Base-by-base conservation (phyloP, 53 echinoderm and acorn worm species). In the Holothuria scabra region DNA sequence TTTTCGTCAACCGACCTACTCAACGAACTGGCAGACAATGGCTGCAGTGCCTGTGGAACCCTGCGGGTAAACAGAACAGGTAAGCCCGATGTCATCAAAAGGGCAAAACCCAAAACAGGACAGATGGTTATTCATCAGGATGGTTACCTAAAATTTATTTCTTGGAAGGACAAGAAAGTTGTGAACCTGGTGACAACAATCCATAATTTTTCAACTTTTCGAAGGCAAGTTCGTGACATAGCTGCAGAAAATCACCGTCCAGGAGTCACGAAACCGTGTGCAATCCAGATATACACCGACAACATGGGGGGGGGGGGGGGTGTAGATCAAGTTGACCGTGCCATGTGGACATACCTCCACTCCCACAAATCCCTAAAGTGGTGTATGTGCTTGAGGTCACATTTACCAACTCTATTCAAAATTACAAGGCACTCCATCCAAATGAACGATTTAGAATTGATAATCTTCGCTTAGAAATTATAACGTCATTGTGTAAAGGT, bases 191-290 rank as follows among this genome's bases (percentile, higher is more conserved):
- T 66, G 66, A 66, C 66, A 23, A 66, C 66, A 18, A 66, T 66
- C 62, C 62, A 66, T 66, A 66, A 28, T 66, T 66, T 66, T 66
- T 23, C 29, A 26, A 66, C 66, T 8, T 66, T 21, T 33, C 66
- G 29, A 28, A 66, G 29, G 66, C 66, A 66, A 25, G 66, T 66
- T 23, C 26, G 66, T 16, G 66, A 66, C 29, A 66, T 8, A 5
- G 66, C 25, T 66, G 66, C 66, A 66, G 23, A 66, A 23, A 66
- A 25, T 33, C 66, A 23, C 66, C 29, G 26, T 7, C 25, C 8
- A 66, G 29, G 12, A 23, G 66, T 66, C 26, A 28, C 29, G 12
- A 66, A 66, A 66, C 66, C 66, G 29, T 66, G 66, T 66, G 66
- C 66, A 66, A 13, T 66, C 32, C 22, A 23, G 66, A 23, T 66